Percentiles rank a stretch among this genome's conserved stretches.
phyloP scores from a whole-genome alignment of 2,113 vertebrate genomes.

The Zosterops pallidus region DNA sequence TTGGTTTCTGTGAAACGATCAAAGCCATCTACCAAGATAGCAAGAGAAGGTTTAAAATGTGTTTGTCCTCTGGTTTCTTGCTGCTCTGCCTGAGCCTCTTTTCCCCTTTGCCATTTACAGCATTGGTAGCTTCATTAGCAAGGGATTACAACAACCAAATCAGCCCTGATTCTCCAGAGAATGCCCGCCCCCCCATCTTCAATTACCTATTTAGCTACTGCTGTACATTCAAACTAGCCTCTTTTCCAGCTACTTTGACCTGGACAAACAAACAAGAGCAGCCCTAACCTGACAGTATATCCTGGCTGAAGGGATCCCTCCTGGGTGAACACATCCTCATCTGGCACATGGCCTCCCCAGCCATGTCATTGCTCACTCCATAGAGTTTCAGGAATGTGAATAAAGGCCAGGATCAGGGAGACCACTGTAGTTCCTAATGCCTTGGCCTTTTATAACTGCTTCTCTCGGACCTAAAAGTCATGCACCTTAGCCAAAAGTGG shows the following conservation, averaged over 20 bases:
- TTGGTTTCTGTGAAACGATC: neutral
- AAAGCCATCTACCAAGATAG: neutral
- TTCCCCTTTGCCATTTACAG: neutral
- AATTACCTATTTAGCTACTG: neutral
- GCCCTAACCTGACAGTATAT: neutral
- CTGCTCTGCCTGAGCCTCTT: neutral
- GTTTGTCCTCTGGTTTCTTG: neutral
- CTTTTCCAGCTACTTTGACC: neutral
- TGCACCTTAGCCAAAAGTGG: neutral
- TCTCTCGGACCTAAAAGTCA: neutral
- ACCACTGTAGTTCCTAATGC: neutral
- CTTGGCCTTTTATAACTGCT: neutral
- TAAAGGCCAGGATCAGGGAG: neutral
- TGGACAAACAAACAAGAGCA: neutral
- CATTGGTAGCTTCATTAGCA: neutral
- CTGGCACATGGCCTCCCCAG: neutral
- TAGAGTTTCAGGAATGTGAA: fast-evolving
- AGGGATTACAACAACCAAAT: neutral
- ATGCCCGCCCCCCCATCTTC: neutral
- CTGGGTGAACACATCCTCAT: neutral
- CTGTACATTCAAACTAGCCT: neutral
- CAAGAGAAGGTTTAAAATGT: neutral
- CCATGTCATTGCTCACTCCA: neutral
- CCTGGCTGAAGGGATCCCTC: neutral
- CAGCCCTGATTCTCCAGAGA: neutral